A percentile compares a stretch with the other conserved stretches of the same genome.
Conservation (phyloP, 2,888 invertebrate genomes). For the Psococerastis gibbosa region DNA sequence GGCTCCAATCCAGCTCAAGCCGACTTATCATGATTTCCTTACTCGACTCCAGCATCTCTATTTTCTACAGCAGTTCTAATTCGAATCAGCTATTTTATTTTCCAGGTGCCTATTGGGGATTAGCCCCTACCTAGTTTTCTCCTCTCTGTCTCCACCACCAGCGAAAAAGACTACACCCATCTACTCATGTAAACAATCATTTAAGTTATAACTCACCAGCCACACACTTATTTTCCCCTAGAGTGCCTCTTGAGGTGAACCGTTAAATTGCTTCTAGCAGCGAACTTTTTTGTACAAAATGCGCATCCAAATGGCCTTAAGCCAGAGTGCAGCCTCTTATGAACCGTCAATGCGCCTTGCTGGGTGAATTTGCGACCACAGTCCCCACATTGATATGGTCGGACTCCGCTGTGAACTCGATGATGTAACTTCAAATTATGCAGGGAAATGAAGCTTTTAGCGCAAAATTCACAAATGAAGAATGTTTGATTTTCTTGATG, state of each 20-base stretch:
- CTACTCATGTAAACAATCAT: too few species aligned
- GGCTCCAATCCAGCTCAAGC: too few species aligned
- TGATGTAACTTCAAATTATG: slow-evolving; percentile 15
- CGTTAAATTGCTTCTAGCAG: slow-evolving; percentile 6
- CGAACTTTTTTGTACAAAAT: slow-evolving; percentile 23
- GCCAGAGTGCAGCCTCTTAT: slow-evolving; percentile 16
- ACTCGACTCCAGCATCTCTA: too few species aligned
- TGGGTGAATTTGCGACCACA: slow-evolving; percentile 22
- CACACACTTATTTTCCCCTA: too few species aligned
- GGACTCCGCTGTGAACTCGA: slow-evolving; percentile 17
- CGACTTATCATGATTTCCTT: too few species aligned
- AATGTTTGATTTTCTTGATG: slow-evolving; percentile 16
- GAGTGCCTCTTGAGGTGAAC: slow-evolving; percentile 13
- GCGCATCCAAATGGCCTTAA: slow-evolving; percentile 22
- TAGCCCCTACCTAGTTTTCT: too few species aligned
- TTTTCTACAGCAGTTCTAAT: too few species aligned
- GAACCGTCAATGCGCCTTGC: slow-evolving; percentile 5
- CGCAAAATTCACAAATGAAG: slow-evolving; percentile 18
- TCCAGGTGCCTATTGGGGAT: too few species aligned
- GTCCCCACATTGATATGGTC: slow-evolving; percentile 13
- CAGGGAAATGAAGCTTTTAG: slow-evolving; percentile 16
- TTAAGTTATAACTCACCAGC: too few species aligned
- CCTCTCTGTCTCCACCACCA: too few species aligned
- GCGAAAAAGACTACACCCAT: too few species aligned
- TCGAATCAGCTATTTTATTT: too few species aligned